Evolutionary conservation across 1,140 invertebrate species (phyloP).

Genomic region (Apis dorsata): DNA sequence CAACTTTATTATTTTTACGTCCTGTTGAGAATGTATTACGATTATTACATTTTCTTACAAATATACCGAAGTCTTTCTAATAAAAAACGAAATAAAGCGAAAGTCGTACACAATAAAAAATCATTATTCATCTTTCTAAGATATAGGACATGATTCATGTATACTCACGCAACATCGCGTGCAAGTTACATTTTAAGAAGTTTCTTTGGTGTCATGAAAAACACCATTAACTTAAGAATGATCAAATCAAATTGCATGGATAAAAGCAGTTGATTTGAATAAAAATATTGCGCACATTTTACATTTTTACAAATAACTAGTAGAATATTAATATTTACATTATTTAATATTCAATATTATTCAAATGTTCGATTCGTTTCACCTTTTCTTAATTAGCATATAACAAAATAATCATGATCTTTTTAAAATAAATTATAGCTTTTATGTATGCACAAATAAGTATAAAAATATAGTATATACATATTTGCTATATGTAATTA

Average conservation of each 20-base stretch:
- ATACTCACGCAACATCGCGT: conserved; percentile 65
- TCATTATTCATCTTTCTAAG: conserved; percentile 40
- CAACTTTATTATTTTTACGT: neutral
- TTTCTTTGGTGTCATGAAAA: conserved; percentile 57
- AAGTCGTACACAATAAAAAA: conserved; percentile 28
- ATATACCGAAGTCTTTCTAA: neutral
- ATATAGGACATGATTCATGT: conserved; percentile 56
- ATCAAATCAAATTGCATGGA: conserved; percentile 37
- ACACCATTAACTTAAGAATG: conserved; percentile 56
- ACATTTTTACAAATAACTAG: neutral
- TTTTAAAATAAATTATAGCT: neutral
- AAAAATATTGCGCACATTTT: neutral
- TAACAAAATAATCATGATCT: neutral
- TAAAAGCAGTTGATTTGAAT: conserved; percentile 20
- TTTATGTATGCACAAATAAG: neutral
- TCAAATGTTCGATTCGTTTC: neutral
- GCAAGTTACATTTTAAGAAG: conserved; percentile 34
- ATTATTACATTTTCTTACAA: neutral
- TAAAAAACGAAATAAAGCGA: conserved; percentile 16
- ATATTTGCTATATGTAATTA: neutral
- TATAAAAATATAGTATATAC: neutral
- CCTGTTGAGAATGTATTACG: neutral
- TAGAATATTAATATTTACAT: neutral
- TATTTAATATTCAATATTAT: neutral
- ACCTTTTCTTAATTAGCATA: neutral